phyloP scores from a whole-genome alignment of 2,888 invertebrate species.

The Lasioglossum vierecki region DNA sequence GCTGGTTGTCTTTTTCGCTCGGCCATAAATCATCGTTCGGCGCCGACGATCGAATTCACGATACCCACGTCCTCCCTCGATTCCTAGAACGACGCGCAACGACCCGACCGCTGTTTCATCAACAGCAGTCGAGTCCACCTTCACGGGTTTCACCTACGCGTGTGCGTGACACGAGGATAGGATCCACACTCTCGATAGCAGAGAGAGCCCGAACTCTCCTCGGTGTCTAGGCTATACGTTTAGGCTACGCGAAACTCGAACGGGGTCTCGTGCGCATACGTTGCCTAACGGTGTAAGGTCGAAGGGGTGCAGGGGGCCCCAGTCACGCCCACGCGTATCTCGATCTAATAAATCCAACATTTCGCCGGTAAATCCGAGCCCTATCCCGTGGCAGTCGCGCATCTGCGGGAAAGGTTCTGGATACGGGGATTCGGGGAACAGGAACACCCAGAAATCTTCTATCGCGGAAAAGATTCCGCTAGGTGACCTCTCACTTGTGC shows the following conservation, averaged over 20 bases:
- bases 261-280: constrained; percentile 66
- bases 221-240: constrained; percentile 31
- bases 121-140: constrained; percentile 23
- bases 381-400: constrained; percentile 66
- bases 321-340: constrained; percentile 83
- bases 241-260: constrained; percentile 49
- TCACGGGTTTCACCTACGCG: constrained; percentile 40
- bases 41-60: constrained; percentile 76
- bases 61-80: constrained; percentile 72
- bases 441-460: constrained; percentile 30
- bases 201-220: not conserved
- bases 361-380: constrained; percentile 80
- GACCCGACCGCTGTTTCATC: constrained; percentile 56
- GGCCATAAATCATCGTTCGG: constrained; percentile 74
- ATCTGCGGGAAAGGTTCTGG: constrained; percentile 31
- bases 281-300: constrained; percentile 66
- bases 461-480: not conserved
- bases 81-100: constrained; percentile 75
- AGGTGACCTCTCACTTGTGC: not conserved
- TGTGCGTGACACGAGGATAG: constrained; percentile 44
- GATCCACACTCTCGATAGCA: not conserved
- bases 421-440: constrained; percentile 41
- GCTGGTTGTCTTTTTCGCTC: constrained; percentile 28
- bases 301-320: constrained; percentile 62
- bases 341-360: constrained; percentile 84